Evolutionary conservation across 2,797 vertebrate genomes (phyloP).

Genomic region (Perodicticus potto): DNA sequence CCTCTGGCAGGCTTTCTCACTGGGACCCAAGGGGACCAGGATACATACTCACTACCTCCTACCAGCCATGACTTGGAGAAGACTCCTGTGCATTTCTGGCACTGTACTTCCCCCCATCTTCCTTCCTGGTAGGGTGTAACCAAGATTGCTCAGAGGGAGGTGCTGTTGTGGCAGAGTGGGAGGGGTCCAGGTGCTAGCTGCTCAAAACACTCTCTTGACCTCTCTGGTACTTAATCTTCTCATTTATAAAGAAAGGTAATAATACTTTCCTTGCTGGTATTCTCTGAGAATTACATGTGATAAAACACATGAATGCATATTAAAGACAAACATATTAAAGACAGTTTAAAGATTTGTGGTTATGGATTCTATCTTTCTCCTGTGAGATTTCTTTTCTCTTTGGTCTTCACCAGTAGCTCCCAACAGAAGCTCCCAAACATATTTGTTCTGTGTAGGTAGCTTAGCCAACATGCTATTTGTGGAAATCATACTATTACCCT

Average conservation of each 20-base stretch:
- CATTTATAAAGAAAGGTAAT: background rate
- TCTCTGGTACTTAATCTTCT: background rate
- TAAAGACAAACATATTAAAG: background rate
- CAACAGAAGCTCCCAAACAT: background rate
- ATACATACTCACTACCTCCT: background rate
- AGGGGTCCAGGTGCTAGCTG: background rate
- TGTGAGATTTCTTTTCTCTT: background rate
- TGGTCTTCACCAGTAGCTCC: background rate
- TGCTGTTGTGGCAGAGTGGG: too few species aligned
- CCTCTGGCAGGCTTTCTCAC: background rate
- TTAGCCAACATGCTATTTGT: background rate
- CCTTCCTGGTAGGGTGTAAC: background rate
- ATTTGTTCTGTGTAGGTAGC: background rate
- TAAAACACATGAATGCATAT: fast-evolving
- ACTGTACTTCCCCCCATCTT: background rate
- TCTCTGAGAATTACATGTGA: background rate
- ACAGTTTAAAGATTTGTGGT: background rate
- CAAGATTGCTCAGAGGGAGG: background rate
- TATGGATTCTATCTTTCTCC: background rate
- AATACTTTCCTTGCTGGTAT: background rate
- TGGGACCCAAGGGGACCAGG: background rate
- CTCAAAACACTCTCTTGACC: background rate
- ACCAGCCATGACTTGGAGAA: background rate
- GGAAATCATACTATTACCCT: background rate
- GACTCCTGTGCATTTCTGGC: background rate